These are phyloP conservation scores for Albula goreensis DNA, from an alignment of 2,113 vertebrate species.

Conservation along the genomic window DNA sequence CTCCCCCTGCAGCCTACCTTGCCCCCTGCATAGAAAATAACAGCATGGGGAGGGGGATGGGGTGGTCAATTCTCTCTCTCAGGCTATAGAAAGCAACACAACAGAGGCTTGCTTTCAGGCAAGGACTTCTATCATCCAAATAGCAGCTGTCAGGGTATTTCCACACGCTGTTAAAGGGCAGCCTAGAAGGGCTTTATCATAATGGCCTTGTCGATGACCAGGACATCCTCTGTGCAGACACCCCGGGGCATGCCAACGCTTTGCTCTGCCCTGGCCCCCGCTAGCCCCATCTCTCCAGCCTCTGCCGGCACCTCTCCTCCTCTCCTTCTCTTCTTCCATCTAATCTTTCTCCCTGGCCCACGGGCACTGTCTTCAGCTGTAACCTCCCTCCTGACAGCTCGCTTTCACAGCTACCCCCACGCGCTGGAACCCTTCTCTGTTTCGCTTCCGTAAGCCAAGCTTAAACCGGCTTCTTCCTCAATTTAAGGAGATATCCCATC, in stretches of 20 bases:
- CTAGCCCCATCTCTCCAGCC: not conserved
- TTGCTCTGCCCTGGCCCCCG: not conserved
- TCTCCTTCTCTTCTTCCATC: too few relatives aligned
- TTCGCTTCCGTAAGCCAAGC: not conserved
- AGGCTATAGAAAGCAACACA: constrained; percentile 29
- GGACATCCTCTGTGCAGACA: constrained; percentile 17
- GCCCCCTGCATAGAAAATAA: not conserved
- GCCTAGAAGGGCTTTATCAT: not conserved
- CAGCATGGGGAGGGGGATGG: not conserved
- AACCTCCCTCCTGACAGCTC: not conserved
- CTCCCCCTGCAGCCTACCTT: not conserved
- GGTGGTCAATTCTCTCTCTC: not conserved
- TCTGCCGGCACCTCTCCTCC: not conserved
- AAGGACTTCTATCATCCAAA: constrained; percentile 47
- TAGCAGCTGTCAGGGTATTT: constrained; percentile 51
- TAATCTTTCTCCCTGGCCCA: too few relatives aligned
- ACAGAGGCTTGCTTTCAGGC: constrained; percentile 33
- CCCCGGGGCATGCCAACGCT: not conserved
- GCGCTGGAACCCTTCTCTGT: too few relatives aligned
- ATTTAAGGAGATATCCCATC: not conserved
- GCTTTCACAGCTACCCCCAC: not conserved
- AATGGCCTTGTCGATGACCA: constrained; percentile 13
- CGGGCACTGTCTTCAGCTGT: too few relatives aligned
- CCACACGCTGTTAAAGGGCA: constrained; percentile 12
- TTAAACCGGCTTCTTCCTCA: not conserved